Conservation (phyloP, 2,113 vertebrate genomes). For the Macaca mulatta region DNA sequence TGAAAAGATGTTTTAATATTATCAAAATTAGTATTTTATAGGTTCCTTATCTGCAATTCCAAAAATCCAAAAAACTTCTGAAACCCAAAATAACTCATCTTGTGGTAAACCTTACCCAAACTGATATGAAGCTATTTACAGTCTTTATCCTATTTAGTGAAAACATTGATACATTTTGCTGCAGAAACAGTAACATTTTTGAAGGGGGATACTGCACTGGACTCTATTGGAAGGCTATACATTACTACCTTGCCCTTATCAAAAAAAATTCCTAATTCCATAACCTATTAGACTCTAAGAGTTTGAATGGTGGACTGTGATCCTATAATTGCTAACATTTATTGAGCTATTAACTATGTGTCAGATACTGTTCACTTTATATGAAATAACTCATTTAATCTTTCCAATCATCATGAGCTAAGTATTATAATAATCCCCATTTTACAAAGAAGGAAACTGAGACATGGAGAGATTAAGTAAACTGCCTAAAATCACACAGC, state of each 20-base stretch:
- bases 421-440: not conserved
- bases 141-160: not conserved
- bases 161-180: not conserved
- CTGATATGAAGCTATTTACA: not conserved
- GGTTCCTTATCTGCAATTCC: not conserved
- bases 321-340: not conserved
- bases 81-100: slow-evolving; percentile 31
- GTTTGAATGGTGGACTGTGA: not conserved
- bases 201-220: not conserved
- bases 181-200: not conserved
- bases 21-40: slow-evolving; percentile 8
- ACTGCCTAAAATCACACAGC: not conserved
- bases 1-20: not conserved
- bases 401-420: not conserved
- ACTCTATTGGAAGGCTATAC: not conserved
- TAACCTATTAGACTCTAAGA: not conserved
- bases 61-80: slow-evolving; percentile 21
- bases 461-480: slow-evolving; percentile 18
- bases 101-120: slow-evolving; percentile 6
- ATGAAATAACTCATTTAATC: slow-evolving; percentile 15
- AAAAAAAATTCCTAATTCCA: not conserved
- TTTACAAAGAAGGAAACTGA: slow-evolving; percentile 9
- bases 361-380: slow-evolving; percentile 11
- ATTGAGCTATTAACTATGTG: not conserved
- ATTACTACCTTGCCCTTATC: not conserved